Base-by-base conservation (phyloP, 2,113 vertebrate species). In the Coregonus clupeaformis region DNA sequence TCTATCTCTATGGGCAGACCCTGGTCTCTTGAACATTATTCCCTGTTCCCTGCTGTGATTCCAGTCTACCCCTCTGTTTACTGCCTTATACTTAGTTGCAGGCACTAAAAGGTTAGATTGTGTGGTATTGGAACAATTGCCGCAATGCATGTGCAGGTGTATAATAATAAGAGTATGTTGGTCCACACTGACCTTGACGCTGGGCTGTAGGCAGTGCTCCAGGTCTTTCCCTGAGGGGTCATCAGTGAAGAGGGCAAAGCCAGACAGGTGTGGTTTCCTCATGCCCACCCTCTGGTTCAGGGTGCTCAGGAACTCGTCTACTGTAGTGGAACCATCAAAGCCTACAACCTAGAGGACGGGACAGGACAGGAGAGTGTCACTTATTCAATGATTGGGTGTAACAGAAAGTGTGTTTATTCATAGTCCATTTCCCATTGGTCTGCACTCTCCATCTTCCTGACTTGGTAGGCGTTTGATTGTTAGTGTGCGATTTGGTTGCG, bases 281-380 rank as follows among this genome's bases (percentile, higher is more conserved):
- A 95, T 94, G 72, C 89, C 89, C 11, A 94, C 93, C 82, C 94
- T 94, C 86, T 95, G 94, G 88, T 95, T 96, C 76, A 97, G 88
- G 0, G 80, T 94, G 77, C 91, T 87, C 68, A 96, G 91, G 82
- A 97, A 95, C 87, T 97, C 96, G 36, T 95, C 93, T 42, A 96
- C 95, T 0, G 94, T 96, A 55, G 96, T 95, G 52, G 95, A 95
- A 5, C 96, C 96, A 82, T 97, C 95, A 57, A 97, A 97, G 30
- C 96, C 96, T 77, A 97, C 94, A 71, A 97, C 96, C 96, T 97
- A 62, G 55, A 7, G 30, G 63, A 55, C 52, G n/a, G 20, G 27
- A 66, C 20, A 16, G 57, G 57, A n/a, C 20, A 16, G 57, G 57
- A n/a, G 59, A 7, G n/a, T 24, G 59, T 62, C 2, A 2, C 20